These are phyloP conservation scores for Fundulus diaphanus DNA, from an alignment of 2,797 vertebrate genomes.

Conservation along the genomic window DNA sequence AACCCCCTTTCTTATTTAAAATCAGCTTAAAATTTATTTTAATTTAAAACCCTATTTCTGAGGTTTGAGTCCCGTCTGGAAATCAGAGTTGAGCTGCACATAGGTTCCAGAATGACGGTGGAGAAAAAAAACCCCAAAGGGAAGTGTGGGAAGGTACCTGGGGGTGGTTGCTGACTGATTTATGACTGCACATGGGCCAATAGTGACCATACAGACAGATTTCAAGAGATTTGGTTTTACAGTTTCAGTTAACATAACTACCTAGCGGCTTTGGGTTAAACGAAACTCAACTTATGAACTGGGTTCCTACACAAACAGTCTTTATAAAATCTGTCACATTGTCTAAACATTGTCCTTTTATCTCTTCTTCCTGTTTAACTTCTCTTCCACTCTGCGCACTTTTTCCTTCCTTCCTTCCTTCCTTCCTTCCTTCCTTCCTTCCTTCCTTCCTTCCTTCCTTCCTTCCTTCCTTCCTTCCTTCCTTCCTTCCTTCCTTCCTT, in stretches of 20 bases:
- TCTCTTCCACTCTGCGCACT: not conserved
- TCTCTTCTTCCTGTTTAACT: not conserved
- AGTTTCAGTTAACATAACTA: not conserved
- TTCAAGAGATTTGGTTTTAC: not conserved
- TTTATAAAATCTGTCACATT: not conserved
- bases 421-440: not conserved
- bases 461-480: not conserved
- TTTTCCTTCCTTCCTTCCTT: not conserved
- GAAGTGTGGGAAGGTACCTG: slow-evolving; percentile 30
- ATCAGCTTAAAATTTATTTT: slow-evolving; percentile 30
- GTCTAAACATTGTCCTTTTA: not conserved
- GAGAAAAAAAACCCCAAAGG: not conserved
- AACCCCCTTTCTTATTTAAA: not conserved
- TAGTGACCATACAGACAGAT: slow-evolving; percentile 17
- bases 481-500: not conserved
- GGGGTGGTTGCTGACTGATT: slow-evolving; percentile 49
- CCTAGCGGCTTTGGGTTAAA: slow-evolving; percentile 10
- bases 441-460: not conserved
- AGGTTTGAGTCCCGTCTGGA: slow-evolving; percentile 48
- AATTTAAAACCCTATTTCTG: slow-evolving; percentile 30
- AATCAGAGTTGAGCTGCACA: slow-evolving; percentile 31
- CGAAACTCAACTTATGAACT: slow-evolving; percentile 7
- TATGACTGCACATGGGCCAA: slow-evolving; percentile 49
- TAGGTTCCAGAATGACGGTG: slow-evolving; percentile 14
- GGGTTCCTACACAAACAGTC: not conserved